Conservation (phyloP, 2,797 vertebrate genomes). For the Chanos chanos region DNA sequence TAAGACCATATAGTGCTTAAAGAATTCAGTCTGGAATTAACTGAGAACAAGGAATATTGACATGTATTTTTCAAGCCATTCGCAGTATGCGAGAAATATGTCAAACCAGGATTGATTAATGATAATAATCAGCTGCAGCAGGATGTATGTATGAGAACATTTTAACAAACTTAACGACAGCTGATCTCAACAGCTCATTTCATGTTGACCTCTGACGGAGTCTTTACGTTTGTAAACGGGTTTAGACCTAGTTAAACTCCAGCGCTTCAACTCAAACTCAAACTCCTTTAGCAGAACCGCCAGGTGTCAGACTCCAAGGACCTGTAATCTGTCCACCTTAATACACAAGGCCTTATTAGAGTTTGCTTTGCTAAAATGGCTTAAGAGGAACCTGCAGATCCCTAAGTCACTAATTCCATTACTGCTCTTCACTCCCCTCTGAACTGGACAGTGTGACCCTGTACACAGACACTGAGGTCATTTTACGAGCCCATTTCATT, state of each 20-base stretch:
- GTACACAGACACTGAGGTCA: background rate
- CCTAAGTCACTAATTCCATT: constrained; percentile 31
- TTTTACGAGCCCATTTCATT: no score
- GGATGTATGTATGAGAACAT: background rate
- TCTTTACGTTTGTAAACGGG: constrained; percentile 4
- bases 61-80: no score
- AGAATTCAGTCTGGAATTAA: no score
- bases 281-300: no score
- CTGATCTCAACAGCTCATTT: background rate
- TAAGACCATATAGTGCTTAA: no score
- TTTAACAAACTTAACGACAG: background rate
- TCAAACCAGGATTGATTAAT: no score
- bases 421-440: background rate
- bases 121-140: no score
- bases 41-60: no score
- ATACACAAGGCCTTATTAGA: constrained; percentile 12
- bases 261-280: no score
- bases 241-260: background rate
- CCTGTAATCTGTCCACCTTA: constrained; percentile 23
- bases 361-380: constrained; percentile 16
- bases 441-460: background rate
- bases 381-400: constrained; percentile 21
- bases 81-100: no score
- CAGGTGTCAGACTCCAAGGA: no score
- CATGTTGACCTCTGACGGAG: background rate